A percentile compares a stretch with the other conserved stretches of the same genome.
These are phyloP conservation scores for Carapus acus DNA, from an alignment of 2,797 vertebrate species.

Conservation along the genomic window DNA sequence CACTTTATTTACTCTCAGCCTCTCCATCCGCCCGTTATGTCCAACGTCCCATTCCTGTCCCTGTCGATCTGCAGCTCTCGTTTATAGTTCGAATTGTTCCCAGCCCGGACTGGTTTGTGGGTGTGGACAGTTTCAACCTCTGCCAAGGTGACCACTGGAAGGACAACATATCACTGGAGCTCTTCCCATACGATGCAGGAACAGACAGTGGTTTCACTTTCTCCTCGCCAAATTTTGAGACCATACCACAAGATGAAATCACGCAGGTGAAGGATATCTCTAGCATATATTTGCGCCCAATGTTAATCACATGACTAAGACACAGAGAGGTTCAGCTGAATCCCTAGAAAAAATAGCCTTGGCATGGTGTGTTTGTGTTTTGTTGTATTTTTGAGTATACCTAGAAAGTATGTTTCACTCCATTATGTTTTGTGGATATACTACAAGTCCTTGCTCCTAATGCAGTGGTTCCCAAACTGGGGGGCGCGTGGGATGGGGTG, in stretches of 20 bases:
- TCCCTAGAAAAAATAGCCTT: too few relatives aligned
- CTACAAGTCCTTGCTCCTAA: too few relatives aligned
- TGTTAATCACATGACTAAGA: too few relatives aligned
- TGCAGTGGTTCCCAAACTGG: too few relatives aligned
- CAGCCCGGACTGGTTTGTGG: constrained; percentile 98
- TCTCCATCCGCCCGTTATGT: not conserved
- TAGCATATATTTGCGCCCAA: constrained; percentile 1
- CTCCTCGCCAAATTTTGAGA: constrained; percentile 95
- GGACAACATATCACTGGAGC: constrained; percentile 78
- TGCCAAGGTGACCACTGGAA: constrained; percentile 85
- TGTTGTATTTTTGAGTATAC: too few relatives aligned
- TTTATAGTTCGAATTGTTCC: constrained; percentile 89
- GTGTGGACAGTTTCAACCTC: constrained; percentile 83
- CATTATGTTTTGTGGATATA: too few relatives aligned
- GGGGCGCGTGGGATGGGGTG: too few relatives aligned
- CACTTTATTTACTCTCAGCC: not conserved
- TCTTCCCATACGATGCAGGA: constrained; percentile 89
- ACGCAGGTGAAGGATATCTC: constrained; percentile 73
- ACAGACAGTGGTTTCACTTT: constrained; percentile 98
- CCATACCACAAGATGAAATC: constrained; percentile 90
- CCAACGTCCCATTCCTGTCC: constrained; percentile 7
- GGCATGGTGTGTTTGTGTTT: too few relatives aligned
- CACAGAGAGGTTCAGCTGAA: too few relatives aligned
- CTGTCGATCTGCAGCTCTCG: constrained; percentile 76
- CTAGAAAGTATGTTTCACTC: too few relatives aligned